Evolutionary conservation across 2,797 vertebrate genomes (phyloP), one percentile per base, ranked within the genome.

Genomic region (Kryptopterus vitreolus): DNA sequence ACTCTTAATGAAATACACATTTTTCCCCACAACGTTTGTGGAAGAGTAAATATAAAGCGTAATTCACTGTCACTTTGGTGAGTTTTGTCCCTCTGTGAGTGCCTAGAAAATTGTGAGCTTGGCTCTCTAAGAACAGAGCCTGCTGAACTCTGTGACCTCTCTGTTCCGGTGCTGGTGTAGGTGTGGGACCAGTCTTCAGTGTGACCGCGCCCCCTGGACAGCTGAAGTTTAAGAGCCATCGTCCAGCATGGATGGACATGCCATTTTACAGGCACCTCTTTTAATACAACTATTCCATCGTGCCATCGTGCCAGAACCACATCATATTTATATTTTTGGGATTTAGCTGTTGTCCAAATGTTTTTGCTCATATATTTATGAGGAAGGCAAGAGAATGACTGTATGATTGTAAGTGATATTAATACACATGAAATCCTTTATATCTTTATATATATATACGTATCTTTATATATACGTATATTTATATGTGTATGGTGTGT

Each of bases 101-200:
- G 82, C 69, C 71, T 52, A 61, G 76, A 71, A 35, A 24, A 78
- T 78, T 81, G 76, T 76, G 74, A 62, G 77, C 72, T 78, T 73
- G 79, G 75, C 61, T 68, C 52, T 80, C 46, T 75, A 13, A 57
- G 50, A n/a, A 43, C 33, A 29, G 77, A 76, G 80, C 65, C 83
- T 82, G 81, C 73, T 85, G 81, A 86, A 82, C 62, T 84, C 33
- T 82, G 83, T 80, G 68, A 82, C 72, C 80, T 84, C 81, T 84
- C 52, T 84, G 29, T 88, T 76, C 65, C 22, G 73, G 18, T 72
- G 83, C 84, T 87, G 83, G 88, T 88, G 82, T 92, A 99, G 98
- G 96, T 99, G 88, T 99, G 98, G 98, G 98, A 99, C 92, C 98
- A 99, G 93, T 99, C 98, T 71, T 98, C 98, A 52, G 98, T 99